Conservation (phyloP, 2,113 vertebrate species). For the Pelobates fuscus region DNA sequence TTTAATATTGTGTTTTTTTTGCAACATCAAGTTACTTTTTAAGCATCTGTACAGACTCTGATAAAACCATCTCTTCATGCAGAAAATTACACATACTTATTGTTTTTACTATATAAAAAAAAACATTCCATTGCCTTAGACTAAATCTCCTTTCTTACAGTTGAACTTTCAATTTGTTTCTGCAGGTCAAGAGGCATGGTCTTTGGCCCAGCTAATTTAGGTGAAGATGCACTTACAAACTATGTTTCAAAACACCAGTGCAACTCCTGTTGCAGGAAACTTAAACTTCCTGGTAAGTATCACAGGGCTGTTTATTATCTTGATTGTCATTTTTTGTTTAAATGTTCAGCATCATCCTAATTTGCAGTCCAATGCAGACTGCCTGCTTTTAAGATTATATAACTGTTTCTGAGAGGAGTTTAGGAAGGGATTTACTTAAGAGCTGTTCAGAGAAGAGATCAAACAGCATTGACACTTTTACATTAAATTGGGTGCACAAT, state of each 20-base stretch:
- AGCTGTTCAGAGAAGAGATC: slow-evolving; percentile 56
- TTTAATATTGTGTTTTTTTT: no score
- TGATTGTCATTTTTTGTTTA: slow-evolving; percentile 19
- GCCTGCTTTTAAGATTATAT: slow-evolving; percentile 51
- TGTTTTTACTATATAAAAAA: no score
- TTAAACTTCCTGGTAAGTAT: slow-evolving; percentile 83
- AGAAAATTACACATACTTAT: no score
- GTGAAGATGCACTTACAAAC: slow-evolving; percentile 81
- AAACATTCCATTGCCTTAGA: no score
- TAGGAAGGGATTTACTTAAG: slow-evolving; percentile 54
- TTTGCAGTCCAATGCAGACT: slow-evolving; percentile 43
- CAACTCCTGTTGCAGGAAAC: slow-evolving; percentile 81
- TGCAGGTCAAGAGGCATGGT: slow-evolving; percentile 80
- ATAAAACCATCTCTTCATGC: no score
- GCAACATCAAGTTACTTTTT: no score
- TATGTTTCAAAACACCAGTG: slow-evolving; percentile 91
- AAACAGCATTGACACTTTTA: slow-evolving; percentile 54
- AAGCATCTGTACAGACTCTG: no score
- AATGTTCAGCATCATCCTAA: slow-evolving; percentile 50
- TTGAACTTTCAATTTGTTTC: slow-evolving; percentile 54
- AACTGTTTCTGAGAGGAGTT: slow-evolving; percentile 47
- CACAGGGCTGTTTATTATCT: slow-evolving; percentile 28
- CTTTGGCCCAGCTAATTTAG: slow-evolving; percentile 91
- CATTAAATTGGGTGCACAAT: slow-evolving; percentile 44
- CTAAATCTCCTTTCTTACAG: no score